Base-by-base conservation (phyloP, 2,113 vertebrate species). In the Erinaceus europaeus region DNA sequence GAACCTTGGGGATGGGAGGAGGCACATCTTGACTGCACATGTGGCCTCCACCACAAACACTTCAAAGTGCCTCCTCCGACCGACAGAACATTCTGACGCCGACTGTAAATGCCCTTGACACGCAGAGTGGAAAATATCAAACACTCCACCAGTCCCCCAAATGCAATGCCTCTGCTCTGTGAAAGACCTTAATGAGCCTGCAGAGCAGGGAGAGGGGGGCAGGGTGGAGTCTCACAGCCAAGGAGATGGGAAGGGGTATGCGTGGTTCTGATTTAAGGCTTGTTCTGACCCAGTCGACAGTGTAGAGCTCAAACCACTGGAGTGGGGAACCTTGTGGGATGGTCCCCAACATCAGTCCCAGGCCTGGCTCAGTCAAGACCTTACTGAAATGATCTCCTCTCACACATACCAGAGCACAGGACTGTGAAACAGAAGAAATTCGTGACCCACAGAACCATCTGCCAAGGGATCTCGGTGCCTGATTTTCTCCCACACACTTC, bases 11-110 rank as follows among this genome's bases (percentile, higher is more conserved):
- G 96, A 86, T 88, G 4, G 90, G 91, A 92, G 96, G 94, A 93
- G 9, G 95, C 98, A 99, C 99, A 99, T 99, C 98, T 99, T 99
- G 99, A 98, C 95, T 98, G 98, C 99, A 99, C 98, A 99, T 99
- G 99, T 99, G 98, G 98, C 96, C 96, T 94, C 98, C 96, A 98
- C 98, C 98, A 95, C 98, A 98, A 98, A 97, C 98, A 98, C 98
- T 99, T 99, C 99, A 99, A 99, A 98, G 98, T 97, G 97, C 98
- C 98, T 97, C 97, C 97, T 98, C 98, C 98, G 98, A 99, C 98
- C 98, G 98, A 98, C 97, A 97, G 97, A 98, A 97, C 97, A 98
- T 97, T 97, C 98, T 98, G 99, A 99, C 98, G 98, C 98, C 98
- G 97, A 98, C 98, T 98, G 98, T 98, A 98, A 99, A 99, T 98